These are phyloP conservation scores for Zingel zingel DNA, from an alignment of 2,113 vertebrate genomes.

Conservation along the genomic window DNA sequence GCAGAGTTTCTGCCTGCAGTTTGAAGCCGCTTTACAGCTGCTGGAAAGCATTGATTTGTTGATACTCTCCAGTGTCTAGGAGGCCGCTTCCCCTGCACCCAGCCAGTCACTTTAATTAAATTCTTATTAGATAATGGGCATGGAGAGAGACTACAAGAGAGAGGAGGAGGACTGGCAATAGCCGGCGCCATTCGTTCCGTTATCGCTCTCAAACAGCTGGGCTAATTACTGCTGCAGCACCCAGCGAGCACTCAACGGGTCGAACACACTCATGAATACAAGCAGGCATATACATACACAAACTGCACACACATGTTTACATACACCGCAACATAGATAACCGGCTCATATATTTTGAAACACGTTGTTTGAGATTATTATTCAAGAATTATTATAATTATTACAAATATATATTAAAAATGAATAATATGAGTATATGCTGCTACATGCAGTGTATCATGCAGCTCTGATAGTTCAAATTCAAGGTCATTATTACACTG, in stretches of 20 bases:
- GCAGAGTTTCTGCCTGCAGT: background rate
- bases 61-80: slow-evolving; percentile 41
- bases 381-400: no score
- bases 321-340: background rate
- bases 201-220: slow-evolving; percentile 71
- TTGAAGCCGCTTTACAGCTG: slow-evolving; percentile 21
- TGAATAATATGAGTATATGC: no score
- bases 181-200: slow-evolving; percentile 37
- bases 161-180: slow-evolving; percentile 18
- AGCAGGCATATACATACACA: background rate
- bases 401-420: no score
- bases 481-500: no score
- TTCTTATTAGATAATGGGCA: slow-evolving; percentile 74
- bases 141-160: slow-evolving; percentile 12
- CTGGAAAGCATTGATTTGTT: slow-evolving; percentile 59
- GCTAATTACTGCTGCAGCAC: slow-evolving; percentile 76
- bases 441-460: no score
- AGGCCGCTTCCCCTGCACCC: slow-evolving; percentile 21
- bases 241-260: slow-evolving; percentile 23
- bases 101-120: slow-evolving; percentile 72
- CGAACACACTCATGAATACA: slow-evolving; percentile 35
- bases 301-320: slow-evolving; percentile 8
- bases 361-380: background rate
- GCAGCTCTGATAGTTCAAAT: no score
- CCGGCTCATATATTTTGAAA: background rate